Evolutionary conservation across 2,888 invertebrate species (phyloP).

Genomic region (Seira musarum): DNA sequence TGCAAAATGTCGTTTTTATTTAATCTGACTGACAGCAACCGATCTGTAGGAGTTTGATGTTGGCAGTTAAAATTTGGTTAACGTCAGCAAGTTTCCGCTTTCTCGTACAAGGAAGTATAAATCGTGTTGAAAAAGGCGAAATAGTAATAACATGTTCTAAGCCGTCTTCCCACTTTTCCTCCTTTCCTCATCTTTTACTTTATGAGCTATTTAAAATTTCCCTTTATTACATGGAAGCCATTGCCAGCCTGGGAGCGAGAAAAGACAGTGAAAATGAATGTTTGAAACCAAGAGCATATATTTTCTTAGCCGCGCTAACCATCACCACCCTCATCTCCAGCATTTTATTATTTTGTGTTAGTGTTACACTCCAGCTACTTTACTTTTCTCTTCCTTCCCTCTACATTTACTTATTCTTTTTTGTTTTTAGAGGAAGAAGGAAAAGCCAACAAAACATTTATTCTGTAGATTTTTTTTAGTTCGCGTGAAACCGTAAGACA

Average conservation of each 20-base stretch:
- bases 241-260: too few species aligned
- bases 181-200: not conserved
- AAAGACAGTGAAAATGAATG: conserved; percentile 3
- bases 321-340: not conserved
- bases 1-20: too few species aligned
- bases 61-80: too few species aligned
- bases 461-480: not conserved
- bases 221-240: not conserved
- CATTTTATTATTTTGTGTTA: conserved; percentile 3
- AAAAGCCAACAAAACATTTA: not conserved
- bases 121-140: too few species aligned
- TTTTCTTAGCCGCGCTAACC: not conserved
- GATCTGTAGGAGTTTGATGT: too few species aligned
- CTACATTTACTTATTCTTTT: not conserved
- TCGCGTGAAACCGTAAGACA: not conserved
- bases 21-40: too few species aligned
- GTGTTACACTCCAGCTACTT: not conserved
- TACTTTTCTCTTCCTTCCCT: conserved; percentile 16
- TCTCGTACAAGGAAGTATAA: too few species aligned
- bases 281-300: not conserved
- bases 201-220: conserved; percentile 10
- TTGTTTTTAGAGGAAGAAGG: not conserved
- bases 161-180: not conserved
- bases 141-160: too few species aligned
- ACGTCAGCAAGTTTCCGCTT: too few species aligned